Evolutionary conservation across 2,888 invertebrate species (phyloP).

Genomic region (Ommatoiulus sabulosus): DNA sequence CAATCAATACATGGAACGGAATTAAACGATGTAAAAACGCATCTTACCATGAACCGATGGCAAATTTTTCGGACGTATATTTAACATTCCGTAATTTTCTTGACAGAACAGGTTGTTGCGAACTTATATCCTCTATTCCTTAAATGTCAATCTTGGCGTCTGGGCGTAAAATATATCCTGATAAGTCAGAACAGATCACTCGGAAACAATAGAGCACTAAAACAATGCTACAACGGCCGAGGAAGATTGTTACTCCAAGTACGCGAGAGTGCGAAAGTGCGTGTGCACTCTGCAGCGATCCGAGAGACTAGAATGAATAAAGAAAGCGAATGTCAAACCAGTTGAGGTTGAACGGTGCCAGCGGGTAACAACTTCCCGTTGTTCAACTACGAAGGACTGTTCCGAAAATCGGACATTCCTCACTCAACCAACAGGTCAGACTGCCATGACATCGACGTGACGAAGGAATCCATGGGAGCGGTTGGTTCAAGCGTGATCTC

Average conservation of each 20-base stretch:
- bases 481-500: neutral
- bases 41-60: neutral
- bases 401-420: conserved; percentile 17
- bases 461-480: neutral
- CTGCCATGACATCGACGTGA: neutral
- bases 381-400: neutral
- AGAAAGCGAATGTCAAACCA: conserved; percentile 20
- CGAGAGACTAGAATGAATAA: conserved; percentile 27
- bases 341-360: conserved; percentile 34
- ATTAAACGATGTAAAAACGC: neutral
- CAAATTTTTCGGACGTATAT: neutral
- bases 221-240: neutral
- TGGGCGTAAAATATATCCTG: neutral
- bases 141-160: neutral
- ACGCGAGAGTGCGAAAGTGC: neutral
- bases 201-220: neutral
- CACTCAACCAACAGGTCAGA: neutral
- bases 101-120: neutral
- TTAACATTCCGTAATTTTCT: neutral
- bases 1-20: too few relatives aligned
- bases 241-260: neutral
- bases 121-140: neutral
- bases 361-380: conserved; percentile 34
- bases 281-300: neutral
- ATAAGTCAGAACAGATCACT: neutral